Conservation (phyloP, 2,113 vertebrate genomes). For the Dasypus novemcinctus region DNA sequence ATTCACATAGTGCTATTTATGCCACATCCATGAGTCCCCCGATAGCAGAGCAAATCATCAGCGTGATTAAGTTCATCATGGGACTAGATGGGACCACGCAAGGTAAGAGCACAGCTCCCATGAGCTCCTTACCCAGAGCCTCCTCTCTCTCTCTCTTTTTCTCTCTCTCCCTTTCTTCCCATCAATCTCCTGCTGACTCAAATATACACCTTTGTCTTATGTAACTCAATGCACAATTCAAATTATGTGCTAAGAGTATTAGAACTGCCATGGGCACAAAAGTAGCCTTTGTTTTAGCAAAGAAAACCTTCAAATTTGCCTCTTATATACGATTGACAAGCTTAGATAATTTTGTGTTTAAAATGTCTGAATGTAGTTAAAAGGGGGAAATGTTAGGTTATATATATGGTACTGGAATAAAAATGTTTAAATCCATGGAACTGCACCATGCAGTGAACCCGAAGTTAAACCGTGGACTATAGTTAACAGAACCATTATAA, state of each 20-base stretch:
- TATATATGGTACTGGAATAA: too few species aligned
- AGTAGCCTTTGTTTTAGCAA: background rate
- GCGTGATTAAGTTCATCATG: slow-evolving; percentile 91
- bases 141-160: background rate
- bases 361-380: too few species aligned
- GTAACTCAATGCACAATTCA: background rate
- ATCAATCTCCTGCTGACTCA: background rate
- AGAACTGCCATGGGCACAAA: background rate
- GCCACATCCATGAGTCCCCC: slow-evolving; percentile 91
- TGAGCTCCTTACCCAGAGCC: background rate
- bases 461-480: too few species aligned
- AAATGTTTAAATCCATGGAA: too few species aligned
- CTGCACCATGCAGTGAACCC: too few species aligned
- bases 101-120: slow-evolving; percentile 83
- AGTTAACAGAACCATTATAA: too few species aligned
- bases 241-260: background rate
- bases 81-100: slow-evolving; percentile 88
- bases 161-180: background rate
- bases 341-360: background rate
- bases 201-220: background rate
- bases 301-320: background rate
- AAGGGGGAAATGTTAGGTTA: background rate
- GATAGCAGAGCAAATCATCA: slow-evolving; percentile 90
- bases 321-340: background rate
- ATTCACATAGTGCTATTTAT: slow-evolving; percentile 92